Evolutionary conservation across 2,113 vertebrate species (phyloP), one percentile per base, ranked within the genome.

Genomic region (Hiodon tergisus): DNA sequence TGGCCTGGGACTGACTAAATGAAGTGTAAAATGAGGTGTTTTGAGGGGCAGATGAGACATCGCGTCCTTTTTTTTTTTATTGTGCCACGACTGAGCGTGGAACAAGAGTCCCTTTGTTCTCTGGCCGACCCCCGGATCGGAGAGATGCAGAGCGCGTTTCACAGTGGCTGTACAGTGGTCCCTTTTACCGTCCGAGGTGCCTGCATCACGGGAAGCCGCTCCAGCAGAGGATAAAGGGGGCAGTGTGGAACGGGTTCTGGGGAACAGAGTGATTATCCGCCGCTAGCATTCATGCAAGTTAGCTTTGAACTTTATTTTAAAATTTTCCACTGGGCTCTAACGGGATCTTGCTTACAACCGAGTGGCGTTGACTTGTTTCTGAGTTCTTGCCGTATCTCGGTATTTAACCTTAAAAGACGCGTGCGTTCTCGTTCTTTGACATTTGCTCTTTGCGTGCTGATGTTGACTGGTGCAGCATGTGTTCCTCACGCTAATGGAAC

Each of bases 21-120:
- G 69, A 50, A 70, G 31, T 72, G 61, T 61, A 67, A 77, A 70
- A 77, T 72, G 59, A 65, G 69, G 61, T 59, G 16, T 61, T 53
- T 73, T n/a, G 51, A 50, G 3, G 70, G 47, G 70, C 46, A 60
- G 48, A 60, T 5, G 69, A 77, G 67, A 72, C 76, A 51, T 59
- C 59, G 53, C 72, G 76, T 60, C 53, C 52, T 61, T 71, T 65
- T 73, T 74, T 75, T 72, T 54, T 54, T 58, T 60, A 47, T 72
- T 31, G 70, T 71, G 46, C 47, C n/a, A 52, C 59, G 67, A 77
- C 51, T 16, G 61, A 61, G 62, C 48, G 73, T 77, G 76, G 63
- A 77, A 71, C 70, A 77, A 77, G 62, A 50, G 54, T 72, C 14
- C 62, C 70, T 77, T 77, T 77, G 69, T 77, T 58, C 54, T 51